phyloP scores from a whole-genome alignment of 2,797 vertebrate species.

The Eulemur rubriventer region DNA sequence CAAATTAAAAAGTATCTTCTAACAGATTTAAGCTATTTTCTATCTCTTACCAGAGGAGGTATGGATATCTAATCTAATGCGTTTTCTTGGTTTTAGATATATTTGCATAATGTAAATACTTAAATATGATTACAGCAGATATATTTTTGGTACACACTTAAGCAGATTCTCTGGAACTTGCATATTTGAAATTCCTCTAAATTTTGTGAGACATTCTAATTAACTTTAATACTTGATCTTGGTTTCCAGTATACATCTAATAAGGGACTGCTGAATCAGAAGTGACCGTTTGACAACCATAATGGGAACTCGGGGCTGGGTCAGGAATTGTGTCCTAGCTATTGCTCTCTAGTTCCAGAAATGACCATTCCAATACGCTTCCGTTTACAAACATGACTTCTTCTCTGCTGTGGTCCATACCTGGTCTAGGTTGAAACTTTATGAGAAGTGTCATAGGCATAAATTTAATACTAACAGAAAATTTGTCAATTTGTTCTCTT shows the following conservation, averaged over 20 bases:
- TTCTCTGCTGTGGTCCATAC: background rate
- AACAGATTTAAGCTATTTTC: constrained; percentile 33
- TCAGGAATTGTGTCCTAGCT: background rate
- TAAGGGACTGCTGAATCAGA: background rate
- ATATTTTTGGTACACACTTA: background rate
- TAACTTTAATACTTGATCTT: constrained; percentile 27
- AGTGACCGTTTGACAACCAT: background rate
- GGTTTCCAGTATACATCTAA: background rate
- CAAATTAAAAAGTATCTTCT: constrained; percentile 3
- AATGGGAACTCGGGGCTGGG: background rate
- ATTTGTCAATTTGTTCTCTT: background rate
- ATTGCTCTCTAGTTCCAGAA: background rate
- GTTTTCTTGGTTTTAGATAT: background rate
- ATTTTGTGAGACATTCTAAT: constrained; percentile 5
- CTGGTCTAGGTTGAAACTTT: background rate
- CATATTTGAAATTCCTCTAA: background rate
- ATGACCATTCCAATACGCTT: background rate
- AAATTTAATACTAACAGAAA: background rate
- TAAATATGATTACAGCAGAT: background rate
- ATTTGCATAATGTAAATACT: background rate
- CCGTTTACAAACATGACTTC: background rate
- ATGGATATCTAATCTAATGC: background rate
- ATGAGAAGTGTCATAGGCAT: background rate
- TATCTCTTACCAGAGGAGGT: background rate
- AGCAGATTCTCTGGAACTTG: background rate